A percentile compares a stretch with the other conserved stretches of the same genome.
phyloP scores from a whole-genome alignment of 2,888 invertebrate species.

The Tenthredo livida region DNA sequence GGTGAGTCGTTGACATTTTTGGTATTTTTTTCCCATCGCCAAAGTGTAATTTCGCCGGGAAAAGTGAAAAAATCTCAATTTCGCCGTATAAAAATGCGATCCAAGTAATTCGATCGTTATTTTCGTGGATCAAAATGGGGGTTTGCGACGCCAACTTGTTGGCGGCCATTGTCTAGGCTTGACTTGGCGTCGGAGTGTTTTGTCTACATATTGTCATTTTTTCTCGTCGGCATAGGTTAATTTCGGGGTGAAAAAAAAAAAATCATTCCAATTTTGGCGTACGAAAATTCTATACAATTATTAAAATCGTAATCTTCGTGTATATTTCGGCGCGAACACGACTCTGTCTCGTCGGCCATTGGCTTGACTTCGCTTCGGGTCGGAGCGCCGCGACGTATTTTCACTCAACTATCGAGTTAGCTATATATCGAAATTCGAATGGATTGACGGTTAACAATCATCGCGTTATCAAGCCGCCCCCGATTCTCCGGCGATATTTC shows the following conservation, averaged over 20 bases:
- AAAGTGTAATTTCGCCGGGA: no score
- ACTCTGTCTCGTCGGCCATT: not conserved
- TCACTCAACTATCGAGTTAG: not conserved
- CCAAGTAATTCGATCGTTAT: not conserved
- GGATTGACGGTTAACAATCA: not conserved
- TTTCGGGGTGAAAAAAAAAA: not conserved
- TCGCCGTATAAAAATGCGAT: not conserved
- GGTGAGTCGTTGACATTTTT: not conserved
- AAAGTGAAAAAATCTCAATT: no score
- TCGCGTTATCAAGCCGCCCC: no score
- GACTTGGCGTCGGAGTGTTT: not conserved
- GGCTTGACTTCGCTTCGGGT: not conserved
- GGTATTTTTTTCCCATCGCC: not conserved
- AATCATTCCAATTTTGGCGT: not conserved
- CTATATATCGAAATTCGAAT: not conserved
- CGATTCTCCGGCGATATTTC: not conserved
- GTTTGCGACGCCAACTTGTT: not conserved
- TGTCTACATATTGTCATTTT: not conserved
- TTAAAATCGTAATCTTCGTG: not conserved
- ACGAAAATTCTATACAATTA: not conserved
- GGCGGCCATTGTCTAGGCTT: not conserved
- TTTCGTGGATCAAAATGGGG: not conserved
- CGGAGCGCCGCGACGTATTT: not conserved
- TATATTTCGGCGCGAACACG: not conserved
- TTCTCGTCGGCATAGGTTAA: not conserved